phyloP scores from a whole-genome alignment of 37 sponge, comb jelly and placozoan species.

The Agelas oroides region DNA sequence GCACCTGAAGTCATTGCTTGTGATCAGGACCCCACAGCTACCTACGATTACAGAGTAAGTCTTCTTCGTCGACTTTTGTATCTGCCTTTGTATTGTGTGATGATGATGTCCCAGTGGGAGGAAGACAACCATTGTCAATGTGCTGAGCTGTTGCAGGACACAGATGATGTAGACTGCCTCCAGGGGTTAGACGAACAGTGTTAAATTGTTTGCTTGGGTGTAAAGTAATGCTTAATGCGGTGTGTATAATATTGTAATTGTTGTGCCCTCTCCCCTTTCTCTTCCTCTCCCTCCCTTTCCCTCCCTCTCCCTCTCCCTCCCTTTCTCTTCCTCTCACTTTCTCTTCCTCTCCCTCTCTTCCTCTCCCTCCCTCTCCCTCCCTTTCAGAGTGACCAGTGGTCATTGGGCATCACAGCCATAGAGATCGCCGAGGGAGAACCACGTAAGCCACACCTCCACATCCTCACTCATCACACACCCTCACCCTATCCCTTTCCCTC shows the following conservation, averaged over 20 bases:
- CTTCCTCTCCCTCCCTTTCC: neutral
- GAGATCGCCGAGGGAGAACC: conserved; percentile 98
- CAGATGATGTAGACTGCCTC: neutral
- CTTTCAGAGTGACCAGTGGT: conserved; percentile 96
- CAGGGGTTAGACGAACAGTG: no score
- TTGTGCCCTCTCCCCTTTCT: no score
- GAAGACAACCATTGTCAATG: no score
- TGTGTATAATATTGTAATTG: no score
- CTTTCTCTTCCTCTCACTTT: neutral
- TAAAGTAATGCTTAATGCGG: no score
- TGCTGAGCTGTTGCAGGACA: no score
- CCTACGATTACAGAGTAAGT: conserved; percentile 94
- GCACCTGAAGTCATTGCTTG: conserved; percentile 99
- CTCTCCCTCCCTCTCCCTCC: neutral
- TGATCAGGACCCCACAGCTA: conserved; percentile 95
- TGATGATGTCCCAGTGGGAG: no score
- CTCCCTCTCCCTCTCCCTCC: neutral
- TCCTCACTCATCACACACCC: conserved; percentile 1
- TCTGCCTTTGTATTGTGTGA: neutral
- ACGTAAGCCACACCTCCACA: conserved; percentile 62
- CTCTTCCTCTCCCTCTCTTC: no score
- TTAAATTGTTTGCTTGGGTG: no score
- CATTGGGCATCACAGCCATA: conserved; percentile 95
- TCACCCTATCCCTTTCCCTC: neutral
- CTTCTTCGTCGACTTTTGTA: no score